Conservation (phyloP, 2,888 invertebrate species). For the Tipula confusa region DNA sequence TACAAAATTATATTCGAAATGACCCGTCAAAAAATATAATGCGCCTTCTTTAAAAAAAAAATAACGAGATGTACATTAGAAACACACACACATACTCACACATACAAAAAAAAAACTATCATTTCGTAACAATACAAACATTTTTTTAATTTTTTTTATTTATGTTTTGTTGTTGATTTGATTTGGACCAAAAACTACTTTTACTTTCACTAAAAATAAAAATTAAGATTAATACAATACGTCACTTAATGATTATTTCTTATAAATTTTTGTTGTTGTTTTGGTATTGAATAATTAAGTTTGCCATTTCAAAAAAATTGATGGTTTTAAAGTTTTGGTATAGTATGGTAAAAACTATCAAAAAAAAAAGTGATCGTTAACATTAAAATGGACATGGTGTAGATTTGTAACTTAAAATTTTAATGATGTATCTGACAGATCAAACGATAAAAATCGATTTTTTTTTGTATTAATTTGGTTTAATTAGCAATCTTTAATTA, state of each 20-base stretch:
- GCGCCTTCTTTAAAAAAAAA: neutral
- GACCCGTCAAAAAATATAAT: neutral
- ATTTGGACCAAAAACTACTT: neutral
- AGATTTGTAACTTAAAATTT: no score
- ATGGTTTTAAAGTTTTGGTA: neutral
- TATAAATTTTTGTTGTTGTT: neutral
- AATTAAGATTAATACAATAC: neutral
- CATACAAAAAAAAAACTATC: no score
- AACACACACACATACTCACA: no score
- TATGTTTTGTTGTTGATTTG: neutral
- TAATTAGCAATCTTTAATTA: no score
- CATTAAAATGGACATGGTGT: neutral
- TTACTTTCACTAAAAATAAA: conserved; percentile 5
- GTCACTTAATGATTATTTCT: neutral
- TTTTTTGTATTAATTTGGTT: no score
- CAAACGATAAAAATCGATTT: no score
- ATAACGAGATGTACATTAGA: neutral
- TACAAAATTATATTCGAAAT: neutral
- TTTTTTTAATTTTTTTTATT: neutral
- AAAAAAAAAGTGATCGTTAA: neutral
- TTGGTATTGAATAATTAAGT: conserved; percentile 3
- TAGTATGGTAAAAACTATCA: neutral
- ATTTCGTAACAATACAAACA: neutral
- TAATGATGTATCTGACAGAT: no score
- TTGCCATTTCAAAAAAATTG: neutral